These are phyloP conservation scores for Leptopilina clavipes DNA, from an alignment of 1,140 invertebrate genomes.

Conservation along the genomic window DNA sequence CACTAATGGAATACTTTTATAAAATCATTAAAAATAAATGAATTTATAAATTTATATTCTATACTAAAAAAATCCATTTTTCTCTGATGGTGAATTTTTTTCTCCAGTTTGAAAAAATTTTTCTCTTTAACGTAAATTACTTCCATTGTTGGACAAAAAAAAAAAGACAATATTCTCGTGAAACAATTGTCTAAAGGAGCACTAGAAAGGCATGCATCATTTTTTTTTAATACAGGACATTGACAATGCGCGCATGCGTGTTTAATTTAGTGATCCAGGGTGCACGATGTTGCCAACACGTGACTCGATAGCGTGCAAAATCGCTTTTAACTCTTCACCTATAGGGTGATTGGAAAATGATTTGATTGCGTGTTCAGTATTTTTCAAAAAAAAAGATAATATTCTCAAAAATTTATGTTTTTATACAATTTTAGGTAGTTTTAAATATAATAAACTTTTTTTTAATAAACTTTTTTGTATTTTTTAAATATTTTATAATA, in stretches of 20 bases:
- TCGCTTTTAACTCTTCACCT: slow-evolving; percentile 23
- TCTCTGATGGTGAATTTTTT: no score
- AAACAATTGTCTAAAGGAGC: slow-evolving; percentile 65
- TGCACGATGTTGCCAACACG: slow-evolving; percentile 75
- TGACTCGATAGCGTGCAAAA: slow-evolving; percentile 48
- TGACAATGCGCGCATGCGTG: slow-evolving; percentile 75
- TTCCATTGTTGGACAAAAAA: no score
- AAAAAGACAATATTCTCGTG: slow-evolving; percentile 11
- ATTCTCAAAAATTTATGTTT: no score
- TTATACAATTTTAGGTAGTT: no score
- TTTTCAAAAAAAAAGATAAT: no score
- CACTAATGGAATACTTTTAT: no score
- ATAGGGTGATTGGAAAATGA: slow-evolving; percentile 38
- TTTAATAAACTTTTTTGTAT: background rate
- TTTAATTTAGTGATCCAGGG: slow-evolving; percentile 72
- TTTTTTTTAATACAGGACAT: slow-evolving; percentile 72
- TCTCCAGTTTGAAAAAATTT: no score
- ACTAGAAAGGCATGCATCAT: slow-evolving; percentile 69
- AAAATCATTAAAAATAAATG: no score
- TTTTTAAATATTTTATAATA: background rate
- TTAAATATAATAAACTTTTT: no score
- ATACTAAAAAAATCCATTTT: no score
- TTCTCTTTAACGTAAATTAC: no score
- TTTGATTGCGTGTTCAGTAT: background rate
- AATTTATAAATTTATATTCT: no score